Evolutionary conservation across 1,140 invertebrate species (phyloP).

Genomic region (Sminthurinus signatus): DNA sequence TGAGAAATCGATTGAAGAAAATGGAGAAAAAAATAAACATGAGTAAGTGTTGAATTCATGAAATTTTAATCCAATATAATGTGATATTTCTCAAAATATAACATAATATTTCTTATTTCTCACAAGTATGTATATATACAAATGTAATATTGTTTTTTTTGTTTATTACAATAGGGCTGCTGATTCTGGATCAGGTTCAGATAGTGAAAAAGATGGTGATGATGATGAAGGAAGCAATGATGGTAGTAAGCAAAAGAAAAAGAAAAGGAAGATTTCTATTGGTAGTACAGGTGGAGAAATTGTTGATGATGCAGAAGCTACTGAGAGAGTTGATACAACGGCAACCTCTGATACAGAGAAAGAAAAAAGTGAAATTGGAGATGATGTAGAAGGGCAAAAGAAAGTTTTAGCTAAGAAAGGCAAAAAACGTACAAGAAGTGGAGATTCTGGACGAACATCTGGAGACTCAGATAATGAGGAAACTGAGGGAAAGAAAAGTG

Average conservation of each 20-base stretch:
- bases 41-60: too few relatives aligned
- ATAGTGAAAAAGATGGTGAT: slow-evolving; percentile 35
- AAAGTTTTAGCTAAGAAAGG: slow-evolving; percentile 41
- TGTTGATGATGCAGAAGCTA: slow-evolving; percentile 40
- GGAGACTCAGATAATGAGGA: slow-evolving; percentile 27
- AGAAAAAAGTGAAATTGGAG: slow-evolving; percentile 46
- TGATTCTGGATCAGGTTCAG: slow-evolving; percentile 8
- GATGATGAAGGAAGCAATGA: slow-evolving; percentile 36
- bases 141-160: too few relatives aligned
- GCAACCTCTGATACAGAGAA: slow-evolving; percentile 26
- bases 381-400: slow-evolving; percentile 40
- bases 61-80: too few relatives aligned
- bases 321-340: background rate
- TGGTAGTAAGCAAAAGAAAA: slow-evolving; percentile 41
- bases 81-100: too few relatives aligned
- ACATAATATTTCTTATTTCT: too few relatives aligned
- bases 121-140: too few relatives aligned
- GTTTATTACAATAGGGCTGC: too few relatives aligned
- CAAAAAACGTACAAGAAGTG: slow-evolving; percentile 44
- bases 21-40: slow-evolving; percentile 5
- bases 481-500: slow-evolving; percentile 42
- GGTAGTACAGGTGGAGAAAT: slow-evolving; percentile 32
- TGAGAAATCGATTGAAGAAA: slow-evolving; percentile 18
- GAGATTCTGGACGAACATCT: slow-evolving; percentile 39
- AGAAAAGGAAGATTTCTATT: slow-evolving; percentile 36